Conservation (phyloP, 37 sponge, comb jelly and placozoan species). For the Amphimedon queenslandica region DNA sequence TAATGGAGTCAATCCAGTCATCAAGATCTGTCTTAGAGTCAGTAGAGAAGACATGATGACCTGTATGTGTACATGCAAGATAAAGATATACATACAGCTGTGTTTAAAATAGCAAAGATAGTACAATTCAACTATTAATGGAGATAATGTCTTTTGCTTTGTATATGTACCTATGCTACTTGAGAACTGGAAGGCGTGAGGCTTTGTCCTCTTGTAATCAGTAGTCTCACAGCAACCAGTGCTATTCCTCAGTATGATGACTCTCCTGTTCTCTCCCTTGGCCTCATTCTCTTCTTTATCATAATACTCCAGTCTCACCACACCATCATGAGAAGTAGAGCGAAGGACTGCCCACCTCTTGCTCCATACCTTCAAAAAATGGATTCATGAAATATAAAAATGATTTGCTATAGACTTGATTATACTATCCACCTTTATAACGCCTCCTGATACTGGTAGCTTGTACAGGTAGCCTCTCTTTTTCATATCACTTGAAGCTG, state of each 20-base stretch:
- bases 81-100: not conserved
- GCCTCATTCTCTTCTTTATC: slow-evolving; percentile 33
- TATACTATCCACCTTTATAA: slow-evolving; percentile 46
- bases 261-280: slow-evolving; percentile 22
- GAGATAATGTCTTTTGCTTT: not conserved
- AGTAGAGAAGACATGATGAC: slow-evolving; percentile 61
- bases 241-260: slow-evolving; percentile 62
- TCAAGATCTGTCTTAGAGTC: slow-evolving; percentile 49
- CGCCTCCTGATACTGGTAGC: slow-evolving; percentile 58
- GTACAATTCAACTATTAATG: not conserved
- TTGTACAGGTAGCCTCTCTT: slow-evolving; percentile 68
- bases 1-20: slow-evolving; percentile 46
- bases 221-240: slow-evolving; percentile 17
- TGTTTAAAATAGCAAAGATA: not conserved
- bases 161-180: slow-evolving; percentile 40
- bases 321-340: slow-evolving; percentile 43
- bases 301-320: slow-evolving; percentile 67
- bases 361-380: slow-evolving; percentile 57
- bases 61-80: slow-evolving; percentile 1
- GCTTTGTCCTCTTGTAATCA: slow-evolving; percentile 36
- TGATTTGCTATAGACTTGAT: not conserved
- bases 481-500: not conserved
- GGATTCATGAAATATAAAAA: not conserved
- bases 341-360: slow-evolving; percentile 63
- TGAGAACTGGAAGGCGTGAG: slow-evolving; percentile 62